phyloP scores from a whole-genome alignment of 2,113 vertebrate genomes.

The Seriola rivoliana region DNA sequence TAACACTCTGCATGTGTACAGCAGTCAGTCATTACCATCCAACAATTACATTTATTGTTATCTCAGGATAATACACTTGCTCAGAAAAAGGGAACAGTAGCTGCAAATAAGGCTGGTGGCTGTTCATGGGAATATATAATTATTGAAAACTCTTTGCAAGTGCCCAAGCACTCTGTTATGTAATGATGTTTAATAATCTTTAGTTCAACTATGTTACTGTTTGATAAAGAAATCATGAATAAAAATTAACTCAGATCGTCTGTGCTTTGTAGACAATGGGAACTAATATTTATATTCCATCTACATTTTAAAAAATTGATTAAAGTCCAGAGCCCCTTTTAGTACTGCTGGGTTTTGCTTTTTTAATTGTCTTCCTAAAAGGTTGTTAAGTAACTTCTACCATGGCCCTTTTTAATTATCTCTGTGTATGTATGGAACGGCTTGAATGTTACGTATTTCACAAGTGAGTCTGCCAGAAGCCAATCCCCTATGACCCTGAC shows the following conservation, averaged over 20 bases:
- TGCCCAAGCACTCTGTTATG: conserved; percentile 20
- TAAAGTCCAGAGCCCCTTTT: conserved; percentile 35
- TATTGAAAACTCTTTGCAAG: conserved; percentile 16
- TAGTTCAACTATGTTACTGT: conserved; percentile 21
- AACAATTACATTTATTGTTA: conserved; percentile 29
- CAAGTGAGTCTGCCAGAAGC: conserved; percentile 62
- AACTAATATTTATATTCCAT: conserved; percentile 56
- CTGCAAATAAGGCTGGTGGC: conserved; percentile 6
- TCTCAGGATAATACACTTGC: conserved; percentile 10
- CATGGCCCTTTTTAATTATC: conserved; percentile 57
- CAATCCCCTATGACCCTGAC: conserved; percentile 78
- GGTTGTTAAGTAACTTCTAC: conserved; percentile 49
- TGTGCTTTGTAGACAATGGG: not conserved
- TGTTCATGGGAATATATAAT: conserved; percentile 18
- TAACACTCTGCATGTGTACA: conserved; percentile 13
- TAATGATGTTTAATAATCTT: conserved; percentile 45
- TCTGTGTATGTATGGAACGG: conserved; percentile 34
- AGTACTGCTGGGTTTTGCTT: conserved; percentile 22
- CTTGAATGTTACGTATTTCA: conserved; percentile 43
- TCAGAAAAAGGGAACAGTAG: not conserved
- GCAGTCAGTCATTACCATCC: conserved; percentile 11
- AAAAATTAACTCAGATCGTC: conserved; percentile 26
- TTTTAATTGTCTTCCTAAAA: conserved; percentile 63
- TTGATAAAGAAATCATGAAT: conserved; percentile 45
- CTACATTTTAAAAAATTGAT: conserved; percentile 54